phyloP scores from a whole-genome alignment of 1,140 invertebrate species.

The Battus philenor region DNA sequence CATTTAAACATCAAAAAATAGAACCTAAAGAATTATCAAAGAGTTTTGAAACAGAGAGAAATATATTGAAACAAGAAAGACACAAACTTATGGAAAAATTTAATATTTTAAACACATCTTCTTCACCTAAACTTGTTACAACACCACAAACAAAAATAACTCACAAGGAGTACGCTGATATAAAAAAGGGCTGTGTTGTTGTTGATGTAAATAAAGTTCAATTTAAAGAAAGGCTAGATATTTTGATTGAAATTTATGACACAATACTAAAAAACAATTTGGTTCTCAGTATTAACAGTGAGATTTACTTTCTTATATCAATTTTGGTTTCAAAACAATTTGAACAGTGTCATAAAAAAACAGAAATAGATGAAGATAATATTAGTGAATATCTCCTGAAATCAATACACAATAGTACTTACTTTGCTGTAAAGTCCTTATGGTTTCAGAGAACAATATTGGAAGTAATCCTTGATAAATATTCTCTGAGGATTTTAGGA shows the following conservation, averaged over 20 bases:
- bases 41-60: constrained; percentile 58
- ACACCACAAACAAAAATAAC: constrained; percentile 52
- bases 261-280: constrained; percentile 61
- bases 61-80: constrained; percentile 60
- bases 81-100: constrained; percentile 73
- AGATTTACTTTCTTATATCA: constrained; percentile 68
- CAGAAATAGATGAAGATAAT: constrained; percentile 32
- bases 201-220: constrained; percentile 44
- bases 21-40: constrained; percentile 50
- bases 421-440: constrained; percentile 65
- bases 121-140: constrained; percentile 29
- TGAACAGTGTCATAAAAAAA: constrained; percentile 37
- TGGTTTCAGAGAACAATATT: constrained; percentile 48
- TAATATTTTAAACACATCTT: constrained; percentile 51
- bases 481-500: constrained; percentile 55
- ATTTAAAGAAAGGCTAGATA: constrained; percentile 52
- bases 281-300: constrained; percentile 59
- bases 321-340: constrained; percentile 59
- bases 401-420: constrained; percentile 63
- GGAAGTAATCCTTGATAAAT: constrained; percentile 64
- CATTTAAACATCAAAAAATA: constrained; percentile 54
- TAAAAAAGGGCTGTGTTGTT: constrained; percentile 32
- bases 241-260: constrained; percentile 57
- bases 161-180: constrained; percentile 38
- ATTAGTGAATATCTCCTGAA: constrained; percentile 42